These are phyloP conservation scores for Brenthis hecate DNA, from an alignment of 2,888 invertebrate species.

Conservation along the genomic window DNA sequence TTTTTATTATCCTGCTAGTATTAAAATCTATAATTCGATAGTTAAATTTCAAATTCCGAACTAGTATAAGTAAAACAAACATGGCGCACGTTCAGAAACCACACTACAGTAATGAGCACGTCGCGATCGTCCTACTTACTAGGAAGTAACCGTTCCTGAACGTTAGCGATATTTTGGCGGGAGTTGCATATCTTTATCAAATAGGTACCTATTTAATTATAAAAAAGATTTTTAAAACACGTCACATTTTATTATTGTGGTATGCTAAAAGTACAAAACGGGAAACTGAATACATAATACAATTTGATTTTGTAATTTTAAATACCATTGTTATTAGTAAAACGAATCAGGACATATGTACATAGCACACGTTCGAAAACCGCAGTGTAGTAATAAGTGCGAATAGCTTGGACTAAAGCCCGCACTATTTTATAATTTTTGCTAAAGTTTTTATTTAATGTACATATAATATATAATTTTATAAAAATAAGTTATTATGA, in stretches of 20 bases:
- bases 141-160: slow-evolving; percentile 32
- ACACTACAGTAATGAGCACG: slow-evolving; percentile 41
- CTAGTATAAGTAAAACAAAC: slow-evolving; percentile 33
- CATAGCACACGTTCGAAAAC: slow-evolving; percentile 17
- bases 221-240: background rate
- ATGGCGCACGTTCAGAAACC: slow-evolving; percentile 39
- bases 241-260: too few relatives aligned
- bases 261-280: too few relatives aligned
- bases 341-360: slow-evolving; percentile 9
- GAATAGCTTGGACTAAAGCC: slow-evolving; percentile 2
- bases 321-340: slow-evolving; percentile 9
- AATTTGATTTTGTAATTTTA: slow-evolving; percentile 10
- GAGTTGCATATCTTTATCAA: slow-evolving; percentile 22
- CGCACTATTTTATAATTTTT: background rate
- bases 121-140: slow-evolving; percentile 41
- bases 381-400: slow-evolving; percentile 11
- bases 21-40: slow-evolving; percentile 20
- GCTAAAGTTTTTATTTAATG: too few relatives aligned
- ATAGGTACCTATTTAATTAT: background rate
- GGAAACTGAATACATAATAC: background rate
- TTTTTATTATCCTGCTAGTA: slow-evolving; percentile 2
- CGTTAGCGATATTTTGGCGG: slow-evolving; percentile 41
- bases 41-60: slow-evolving; percentile 28
- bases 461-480: too few relatives aligned
- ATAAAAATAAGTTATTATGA: too few relatives aligned